These are phyloP conservation scores for Agrilus planipennis DNA, from an alignment of 1,140 invertebrate genomes.

Conservation along the genomic window DNA sequence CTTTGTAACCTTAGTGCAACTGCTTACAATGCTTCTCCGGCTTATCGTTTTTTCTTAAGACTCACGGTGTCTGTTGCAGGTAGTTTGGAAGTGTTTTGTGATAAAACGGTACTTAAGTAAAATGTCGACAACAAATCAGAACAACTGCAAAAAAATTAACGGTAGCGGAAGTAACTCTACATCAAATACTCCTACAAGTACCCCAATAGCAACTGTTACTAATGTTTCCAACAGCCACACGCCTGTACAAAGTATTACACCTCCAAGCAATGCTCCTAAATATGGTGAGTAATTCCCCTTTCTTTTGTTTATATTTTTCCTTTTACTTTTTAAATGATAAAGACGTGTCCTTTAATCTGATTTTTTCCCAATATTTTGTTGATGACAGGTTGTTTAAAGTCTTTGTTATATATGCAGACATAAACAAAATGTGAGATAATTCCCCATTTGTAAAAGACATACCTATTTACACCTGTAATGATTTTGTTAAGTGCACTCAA, in stretches of 20 bases:
- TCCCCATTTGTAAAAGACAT: no score
- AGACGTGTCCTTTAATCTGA: neutral
- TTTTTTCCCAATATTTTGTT: no score
- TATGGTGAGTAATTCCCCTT: constrained; percentile 18
- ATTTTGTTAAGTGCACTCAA: no score
- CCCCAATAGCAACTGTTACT: constrained; percentile 10
- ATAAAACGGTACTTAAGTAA: constrained; percentile 3
- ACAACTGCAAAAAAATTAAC: constrained; percentile 14
- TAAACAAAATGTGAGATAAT: no score
- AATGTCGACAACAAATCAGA: constrained; percentile 13
- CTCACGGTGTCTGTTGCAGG: no score
- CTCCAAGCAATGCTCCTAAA: constrained; percentile 24
- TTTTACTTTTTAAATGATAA: neutral
- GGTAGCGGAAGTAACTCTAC: constrained; percentile 15
- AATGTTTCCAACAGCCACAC: constrained; percentile 11
- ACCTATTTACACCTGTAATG: no score
- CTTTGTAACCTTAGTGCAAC: no score
- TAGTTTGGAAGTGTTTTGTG: constrained; percentile 11
- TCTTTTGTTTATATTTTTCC: no score
- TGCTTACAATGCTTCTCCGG: no score
- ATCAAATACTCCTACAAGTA: constrained; percentile 15
- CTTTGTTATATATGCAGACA: no score
- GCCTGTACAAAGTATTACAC: constrained; percentile 14
- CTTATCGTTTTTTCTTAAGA: no score
- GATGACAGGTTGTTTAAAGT: no score